Base-by-base conservation (phyloP, 2,797 vertebrate genomes). In the Hyperoplus lanceolatus region DNA sequence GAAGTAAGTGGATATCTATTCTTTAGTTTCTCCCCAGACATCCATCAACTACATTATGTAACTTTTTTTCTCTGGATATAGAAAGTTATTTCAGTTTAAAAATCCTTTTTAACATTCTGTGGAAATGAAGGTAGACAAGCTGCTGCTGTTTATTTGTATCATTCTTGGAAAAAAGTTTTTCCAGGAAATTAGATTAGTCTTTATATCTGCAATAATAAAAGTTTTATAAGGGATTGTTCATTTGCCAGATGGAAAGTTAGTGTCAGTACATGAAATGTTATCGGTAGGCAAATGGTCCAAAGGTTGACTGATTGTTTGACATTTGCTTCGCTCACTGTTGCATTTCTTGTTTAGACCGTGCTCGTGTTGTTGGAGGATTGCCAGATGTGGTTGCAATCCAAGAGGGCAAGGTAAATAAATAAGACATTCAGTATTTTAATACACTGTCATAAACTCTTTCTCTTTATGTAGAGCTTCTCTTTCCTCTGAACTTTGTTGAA, bases 301-400 rank as follows among this genome's bases (percentile, higher is more conserved):
- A 48, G 8, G 36, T 65, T 72, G 39, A 64, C 15, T 70, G 68
- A 62, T 14, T 60, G 45, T 10, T 4, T 87, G 70, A 57, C 18
- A 16, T 59, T 68, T 70, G 4, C n/a, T 15, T 64, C 48, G 18
- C 60, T 85, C 57, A 69, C 70, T 74, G 41, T 76, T 71, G 48
- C 65, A 14, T 79, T 94, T 71, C 82, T 64, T 86, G 93, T 95
- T 53, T 87, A 99, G 98, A 99, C 92, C 97, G 98, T 0, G 98
- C 98, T 64, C 96, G 98, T 42, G 97, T 99, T 51, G 57, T 99
- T 90, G 98, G 98, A 75, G 98, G 98, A 29, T 94, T 99, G 92
- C 98, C 98, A 6, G 98, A 99, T 58, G 97, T 99, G 89, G 98
- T 99, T 92, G 97, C 98, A 71, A 99, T 99, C 93, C 98, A 99